Base-by-base conservation (phyloP, 2,113 vertebrate genomes). In the Tetraodon nigroviridis region DNA sequence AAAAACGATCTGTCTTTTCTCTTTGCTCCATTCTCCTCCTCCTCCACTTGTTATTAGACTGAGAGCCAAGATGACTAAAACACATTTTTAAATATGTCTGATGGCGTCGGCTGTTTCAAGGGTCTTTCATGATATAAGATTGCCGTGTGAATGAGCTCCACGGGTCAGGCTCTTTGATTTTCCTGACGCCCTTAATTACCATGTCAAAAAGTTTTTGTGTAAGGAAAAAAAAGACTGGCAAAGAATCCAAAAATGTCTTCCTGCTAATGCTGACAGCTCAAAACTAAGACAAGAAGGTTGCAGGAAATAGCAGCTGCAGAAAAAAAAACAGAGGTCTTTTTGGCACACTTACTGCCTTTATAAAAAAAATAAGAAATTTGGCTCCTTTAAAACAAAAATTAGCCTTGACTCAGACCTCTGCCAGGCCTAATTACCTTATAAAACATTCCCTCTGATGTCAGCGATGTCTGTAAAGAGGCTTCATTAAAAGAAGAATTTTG, bases 61-160 rank as follows among this genome's bases (percentile, higher is more conserved):
- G 55, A 73, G 71, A 71, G 70, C 61, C 67, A 67, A 42, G 14
- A 73, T 79, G 76, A 78, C 80, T 79, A 69, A 85, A 87, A 83
- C 80, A 85, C 76, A 85, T 82, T 80, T 75, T 83, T 77, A 86
- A 85, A 85, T 83, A 79, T 69, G 61, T 51, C 42, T 67, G 61
- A 80, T 78, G 72, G 69, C 81, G 82, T 84, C 81, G 88, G 80
- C 78, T 85, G 82, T 83, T 84, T 64, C 55, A 53, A 61, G 70
- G 74, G 61, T 52, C 51, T 61, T 76, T 79, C 37, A 49, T 58
- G 54, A 69, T 64, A 32, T 65, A 66, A 55, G 64, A 88, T 90
- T 89, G 82, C 85, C 55, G 70, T 86, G 24, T 27, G 24, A 27
- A 27, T 27, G 24, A 27, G 24, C 24, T 27, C 24, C 24, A 27